Conservation (phyloP, 2,888 invertebrate genomes). For the Dioctria linearis region DNA sequence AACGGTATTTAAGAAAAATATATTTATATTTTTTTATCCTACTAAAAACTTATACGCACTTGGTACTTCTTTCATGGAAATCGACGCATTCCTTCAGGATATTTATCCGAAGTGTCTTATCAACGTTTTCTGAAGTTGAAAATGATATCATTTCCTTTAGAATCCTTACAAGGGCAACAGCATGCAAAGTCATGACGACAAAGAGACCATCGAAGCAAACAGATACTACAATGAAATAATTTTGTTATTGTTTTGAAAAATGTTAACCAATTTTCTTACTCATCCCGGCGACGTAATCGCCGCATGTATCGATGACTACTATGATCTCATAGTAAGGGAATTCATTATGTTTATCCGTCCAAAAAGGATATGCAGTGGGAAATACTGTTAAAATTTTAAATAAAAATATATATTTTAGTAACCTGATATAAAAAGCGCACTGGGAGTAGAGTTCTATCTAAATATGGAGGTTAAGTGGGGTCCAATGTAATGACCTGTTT, state of each 20-base stretch:
- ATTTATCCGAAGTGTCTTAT: background rate
- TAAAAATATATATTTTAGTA: background rate
- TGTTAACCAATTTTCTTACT: background rate
- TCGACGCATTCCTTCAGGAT: background rate
- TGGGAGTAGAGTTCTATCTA: too few species aligned
- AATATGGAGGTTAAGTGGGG: too few species aligned
- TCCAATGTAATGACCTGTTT: too few species aligned
- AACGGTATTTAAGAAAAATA: background rate
- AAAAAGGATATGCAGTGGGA: conserved; percentile 13
- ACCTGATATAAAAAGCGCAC: too few species aligned
- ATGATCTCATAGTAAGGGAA: conserved; percentile 10
- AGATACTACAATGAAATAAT: background rate
- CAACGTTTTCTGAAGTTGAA: background rate
- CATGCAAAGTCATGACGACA: background rate
- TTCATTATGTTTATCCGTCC: conserved; percentile 3
- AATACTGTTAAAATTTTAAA: background rate
- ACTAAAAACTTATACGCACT: background rate
- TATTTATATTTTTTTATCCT: background rate
- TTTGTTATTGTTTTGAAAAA: background rate
- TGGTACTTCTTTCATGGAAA: background rate
- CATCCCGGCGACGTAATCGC: background rate
- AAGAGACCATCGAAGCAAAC: conserved; percentile 20
- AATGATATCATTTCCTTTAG: conserved; percentile 12
- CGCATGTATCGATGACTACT: background rate
- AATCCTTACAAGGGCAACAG: background rate